Evolutionary conservation across 2,113 vertebrate species (phyloP).

Genomic region (Amblyornis subalaris): DNA sequence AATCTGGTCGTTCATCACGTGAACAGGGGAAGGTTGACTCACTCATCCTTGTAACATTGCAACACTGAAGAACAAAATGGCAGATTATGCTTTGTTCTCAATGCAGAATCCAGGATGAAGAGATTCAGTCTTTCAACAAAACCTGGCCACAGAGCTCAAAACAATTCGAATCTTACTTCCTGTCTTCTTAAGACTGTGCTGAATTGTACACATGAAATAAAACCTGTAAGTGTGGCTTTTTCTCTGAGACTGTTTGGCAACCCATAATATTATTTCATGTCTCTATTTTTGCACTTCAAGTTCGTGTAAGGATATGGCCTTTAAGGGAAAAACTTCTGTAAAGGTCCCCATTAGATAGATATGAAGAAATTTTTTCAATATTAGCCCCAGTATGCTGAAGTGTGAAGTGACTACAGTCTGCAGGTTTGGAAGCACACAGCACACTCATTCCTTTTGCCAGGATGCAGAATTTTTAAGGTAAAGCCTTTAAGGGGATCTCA

Average conservation of each 20-base stretch:
- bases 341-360: not conserved
- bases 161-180: not conserved
- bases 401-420: not conserved
- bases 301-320: not conserved
- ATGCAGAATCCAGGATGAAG: not conserved
- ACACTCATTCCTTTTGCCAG: not conserved
- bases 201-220: not conserved
- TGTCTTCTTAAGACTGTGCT: not conserved
- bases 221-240: fast-evolving
- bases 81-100: not conserved
- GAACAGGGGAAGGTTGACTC: not conserved
- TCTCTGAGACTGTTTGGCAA: not conserved
- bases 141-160: not conserved
- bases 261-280: not conserved
- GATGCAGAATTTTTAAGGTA: not conserved
- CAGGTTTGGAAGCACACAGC: not conserved
- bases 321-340: not conserved
- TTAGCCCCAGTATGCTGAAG: not conserved
- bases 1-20: not conserved
- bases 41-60: not conserved
- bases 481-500: not conserved
- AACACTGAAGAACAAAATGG: not conserved
- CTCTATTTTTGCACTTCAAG: not conserved
- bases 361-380: not conserved
- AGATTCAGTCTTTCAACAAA: not conserved